phyloP scores from a whole-genome alignment of 2,888 invertebrate species.

The Parnassius mnemosyne region DNA sequence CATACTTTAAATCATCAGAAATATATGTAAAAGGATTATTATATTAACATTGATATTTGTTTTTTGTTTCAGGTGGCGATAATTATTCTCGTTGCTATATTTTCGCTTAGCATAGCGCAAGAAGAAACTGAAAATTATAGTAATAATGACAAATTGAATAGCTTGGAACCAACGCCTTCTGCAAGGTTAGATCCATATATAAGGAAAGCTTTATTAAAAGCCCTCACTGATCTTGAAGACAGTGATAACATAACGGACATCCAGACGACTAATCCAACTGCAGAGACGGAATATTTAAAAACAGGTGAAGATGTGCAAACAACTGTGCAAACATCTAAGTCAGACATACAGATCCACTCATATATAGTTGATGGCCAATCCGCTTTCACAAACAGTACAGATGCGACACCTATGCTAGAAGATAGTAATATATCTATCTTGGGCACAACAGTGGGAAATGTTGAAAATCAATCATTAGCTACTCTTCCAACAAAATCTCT shows the following conservation, averaged over 20 bases:
- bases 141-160: slow-evolving; percentile 56
- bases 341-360: slow-evolving; percentile 79
- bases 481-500: slow-evolving; percentile 63
- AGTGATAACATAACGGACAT: slow-evolving; percentile 71
- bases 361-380: slow-evolving; percentile 75
- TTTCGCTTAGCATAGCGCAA: slow-evolving; percentile 15
- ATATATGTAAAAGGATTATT: too few species aligned
- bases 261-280: slow-evolving; percentile 50
- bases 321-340: slow-evolving; percentile 42
- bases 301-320: slow-evolving; percentile 50
- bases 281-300: slow-evolving; percentile 60
- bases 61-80: slow-evolving; percentile 21
- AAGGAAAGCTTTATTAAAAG: slow-evolving; percentile 87
- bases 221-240: slow-evolving; percentile 87
- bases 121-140: slow-evolving; percentile 12
- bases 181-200: slow-evolving; percentile 86
- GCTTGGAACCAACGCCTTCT: slow-evolving; percentile 73
- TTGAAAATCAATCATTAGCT: slow-evolving; percentile 67
- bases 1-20: too few species aligned
- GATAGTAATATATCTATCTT: slow-evolving; percentile 68
- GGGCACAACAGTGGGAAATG: slow-evolving; percentile 69
- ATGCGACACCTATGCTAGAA: slow-evolving; percentile 53
- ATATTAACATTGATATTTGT: background rate
- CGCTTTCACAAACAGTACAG: slow-evolving; percentile 59
- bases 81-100: slow-evolving; percentile 14